Base-by-base conservation (phyloP, 2,797 vertebrate species). In the Malacoraja senta region DNA sequence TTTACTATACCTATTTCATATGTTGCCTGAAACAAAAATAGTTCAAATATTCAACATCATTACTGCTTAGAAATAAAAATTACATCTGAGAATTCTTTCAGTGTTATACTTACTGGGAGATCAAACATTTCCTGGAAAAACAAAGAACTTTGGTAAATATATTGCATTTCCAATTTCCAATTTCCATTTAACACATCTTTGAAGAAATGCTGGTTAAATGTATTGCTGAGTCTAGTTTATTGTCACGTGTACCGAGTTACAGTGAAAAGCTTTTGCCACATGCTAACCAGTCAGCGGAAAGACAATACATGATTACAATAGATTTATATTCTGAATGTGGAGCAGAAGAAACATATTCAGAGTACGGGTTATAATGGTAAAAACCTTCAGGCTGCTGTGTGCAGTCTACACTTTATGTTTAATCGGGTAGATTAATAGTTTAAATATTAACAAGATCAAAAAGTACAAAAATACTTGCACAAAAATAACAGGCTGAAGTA, bases 1-100 rank as follows among this genome's bases (percentile, higher is more conserved):
- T 98, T 97, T 81, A 99, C 98, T 0, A 99, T 99, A 94, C 99
- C 99, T 10, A 99, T 99, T 95, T 99, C 98, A 93, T 99, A 98
- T 76, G 95, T 94, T 0, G 96, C 95, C 99, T 99, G 95, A 32
- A 12, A 68, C 35, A 84, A 65, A 80, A 78, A 71, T 44, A 80
- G 29, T 65, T 63, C 65, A 24, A 84, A 15, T 65, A 84, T 15
- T 80, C 58, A 80, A 35, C 13, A 65, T 6, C n/a, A 26, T 15
- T 8, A 93, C 32, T 10, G 93, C 24, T 26, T 35, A n/a, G 32
- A 21, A 53, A 65, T 78, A 77, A 53, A 76, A 90, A 78, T 24
- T 13, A 44, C 65, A 71, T 63, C 19, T 90, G 61, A 71, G 15
- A 38, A 38, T 93, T 2, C 81, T 65, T 3, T 91, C 21, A 68